These are phyloP conservation scores for Emydocephalus ijimae DNA, from an alignment of 2,113 vertebrate species.

Conservation along the genomic window DNA sequence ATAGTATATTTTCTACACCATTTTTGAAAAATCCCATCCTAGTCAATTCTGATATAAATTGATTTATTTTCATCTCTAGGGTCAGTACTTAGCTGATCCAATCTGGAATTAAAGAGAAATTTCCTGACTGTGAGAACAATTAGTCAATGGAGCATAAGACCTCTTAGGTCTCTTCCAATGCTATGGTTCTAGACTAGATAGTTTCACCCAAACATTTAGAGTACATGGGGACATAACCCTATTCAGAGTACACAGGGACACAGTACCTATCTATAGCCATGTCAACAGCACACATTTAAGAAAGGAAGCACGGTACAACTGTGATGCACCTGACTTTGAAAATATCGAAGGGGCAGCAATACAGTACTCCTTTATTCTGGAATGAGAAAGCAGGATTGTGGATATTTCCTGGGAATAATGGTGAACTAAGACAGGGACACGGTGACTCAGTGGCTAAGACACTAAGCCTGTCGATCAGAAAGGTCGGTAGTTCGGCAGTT, in stretches of 20 bases:
- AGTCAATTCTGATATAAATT: not conserved
- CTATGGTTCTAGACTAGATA: not conserved
- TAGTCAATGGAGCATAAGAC: not conserved
- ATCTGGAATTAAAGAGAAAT: not conserved
- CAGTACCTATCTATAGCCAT: not conserved
- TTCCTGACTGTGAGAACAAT: not conserved
- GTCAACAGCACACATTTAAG: not conserved
- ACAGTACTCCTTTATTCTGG: not conserved
- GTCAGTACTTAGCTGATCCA: not conserved
- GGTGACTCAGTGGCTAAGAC: no score
- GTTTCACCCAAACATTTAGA: not conserved
- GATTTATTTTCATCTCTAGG: not conserved
- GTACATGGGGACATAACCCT: not conserved
- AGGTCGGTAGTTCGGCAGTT: no score
- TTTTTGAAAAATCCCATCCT: not conserved
- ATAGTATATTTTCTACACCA: not conserved
- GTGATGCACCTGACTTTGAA: not conserved
- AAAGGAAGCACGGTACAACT: not conserved
- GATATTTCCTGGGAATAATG: not conserved
- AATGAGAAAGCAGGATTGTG: not conserved
- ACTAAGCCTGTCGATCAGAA: no score
- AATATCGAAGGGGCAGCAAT: not conserved
- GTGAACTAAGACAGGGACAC: not conserved
- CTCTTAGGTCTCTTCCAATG: not conserved
- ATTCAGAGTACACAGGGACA: not conserved